These are phyloP conservation scores for Catharus ustulatus DNA, from an alignment of 2,797 vertebrate genomes.

Conservation along the genomic window DNA sequence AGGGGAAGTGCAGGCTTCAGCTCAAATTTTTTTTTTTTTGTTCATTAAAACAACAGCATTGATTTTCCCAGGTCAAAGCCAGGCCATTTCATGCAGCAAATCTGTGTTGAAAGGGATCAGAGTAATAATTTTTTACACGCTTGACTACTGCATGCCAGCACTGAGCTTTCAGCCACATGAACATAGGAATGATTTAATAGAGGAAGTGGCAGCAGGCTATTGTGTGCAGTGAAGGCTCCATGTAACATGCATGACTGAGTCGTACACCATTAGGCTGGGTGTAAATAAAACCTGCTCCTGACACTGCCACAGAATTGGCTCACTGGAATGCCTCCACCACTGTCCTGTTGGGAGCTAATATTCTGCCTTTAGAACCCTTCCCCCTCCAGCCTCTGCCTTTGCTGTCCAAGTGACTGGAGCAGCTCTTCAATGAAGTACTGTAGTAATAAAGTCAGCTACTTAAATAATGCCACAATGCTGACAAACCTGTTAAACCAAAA, in stretches of 20 bases:
- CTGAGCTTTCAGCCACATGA: conserved; percentile 47
- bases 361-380: background rate
- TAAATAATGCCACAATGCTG: background rate
- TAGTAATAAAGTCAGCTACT: background rate
- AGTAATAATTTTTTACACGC: conserved; percentile 69
- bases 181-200: conserved; percentile 72
- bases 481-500: background rate
- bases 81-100: conserved; percentile 66
- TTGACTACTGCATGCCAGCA: conserved; percentile 51
- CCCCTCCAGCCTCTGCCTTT: background rate
- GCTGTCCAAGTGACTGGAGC: background rate
- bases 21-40: conserved; percentile 25
- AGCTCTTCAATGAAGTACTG: background rate
- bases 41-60: conserved; percentile 67
- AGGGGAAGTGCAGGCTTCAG: conserved; percentile 21
- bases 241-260: conserved; percentile 69
- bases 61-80: conserved; percentile 68
- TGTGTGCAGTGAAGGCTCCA: conserved; percentile 58
- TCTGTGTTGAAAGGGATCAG: conserved; percentile 63
- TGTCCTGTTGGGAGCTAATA: conserved; percentile 10
- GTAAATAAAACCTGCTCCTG: conserved; percentile 65
- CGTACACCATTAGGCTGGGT: conserved; percentile 39
- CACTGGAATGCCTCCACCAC: conserved; percentile 25
- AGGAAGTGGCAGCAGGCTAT: conserved; percentile 68
- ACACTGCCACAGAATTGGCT: conserved; percentile 21